Evolutionary conservation across 2,113 vertebrate genomes (phyloP).

Genomic region (Myiozetetes cayanensis): DNA sequence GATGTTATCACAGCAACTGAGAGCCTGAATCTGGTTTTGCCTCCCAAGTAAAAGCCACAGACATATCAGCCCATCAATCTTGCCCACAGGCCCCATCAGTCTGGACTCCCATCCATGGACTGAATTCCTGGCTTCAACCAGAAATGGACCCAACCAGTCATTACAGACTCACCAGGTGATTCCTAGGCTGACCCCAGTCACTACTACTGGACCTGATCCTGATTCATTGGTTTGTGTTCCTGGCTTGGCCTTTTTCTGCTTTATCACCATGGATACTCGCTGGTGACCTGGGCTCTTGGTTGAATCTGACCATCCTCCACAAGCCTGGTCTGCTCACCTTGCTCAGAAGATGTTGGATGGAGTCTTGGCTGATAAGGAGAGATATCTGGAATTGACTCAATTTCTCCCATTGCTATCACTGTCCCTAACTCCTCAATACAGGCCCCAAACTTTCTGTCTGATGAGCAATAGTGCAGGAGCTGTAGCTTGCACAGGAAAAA

Average conservation of each 20-base stretch:
- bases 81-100: background rate
- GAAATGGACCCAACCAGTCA: background rate
- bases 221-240: background rate
- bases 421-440: background rate
- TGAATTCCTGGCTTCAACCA: background rate
- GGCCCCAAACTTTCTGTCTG: background rate
- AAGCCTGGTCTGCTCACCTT: background rate
- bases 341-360: background rate
- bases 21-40: background rate
- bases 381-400: background rate
- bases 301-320: background rate
- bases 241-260: background rate
- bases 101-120: background rate
- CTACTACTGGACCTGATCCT: too few relatives aligned
- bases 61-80: rapidly evolving
- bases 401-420: background rate
- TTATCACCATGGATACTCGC: too few relatives aligned
- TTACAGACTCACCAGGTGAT: background rate
- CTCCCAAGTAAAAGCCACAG: background rate
- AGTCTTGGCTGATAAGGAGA: background rate
- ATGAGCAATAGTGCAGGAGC: rapidly evolving
- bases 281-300: background rate
- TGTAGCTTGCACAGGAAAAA: background rate
- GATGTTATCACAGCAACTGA: background rate
- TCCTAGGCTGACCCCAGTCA: background rate